Conservation (phyloP, 2,797 vertebrate species). For the Sebastes steindachneri region DNA sequence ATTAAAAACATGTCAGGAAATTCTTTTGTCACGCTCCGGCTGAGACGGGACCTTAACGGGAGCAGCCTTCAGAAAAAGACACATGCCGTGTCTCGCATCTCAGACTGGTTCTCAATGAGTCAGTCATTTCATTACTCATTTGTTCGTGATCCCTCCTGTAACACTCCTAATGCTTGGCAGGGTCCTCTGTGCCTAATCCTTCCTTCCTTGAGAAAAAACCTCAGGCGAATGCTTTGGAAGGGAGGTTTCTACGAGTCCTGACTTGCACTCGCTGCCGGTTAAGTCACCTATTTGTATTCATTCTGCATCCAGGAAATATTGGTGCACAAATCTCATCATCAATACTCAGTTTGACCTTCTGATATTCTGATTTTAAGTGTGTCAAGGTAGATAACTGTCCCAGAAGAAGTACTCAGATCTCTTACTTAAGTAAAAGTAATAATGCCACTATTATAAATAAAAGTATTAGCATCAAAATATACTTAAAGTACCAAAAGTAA, state of each 20-base stretch:
- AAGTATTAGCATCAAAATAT: neutral
- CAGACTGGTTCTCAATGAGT: constrained; percentile 55
- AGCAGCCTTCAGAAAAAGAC: constrained; percentile 23
- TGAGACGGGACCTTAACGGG: constrained; percentile 35
- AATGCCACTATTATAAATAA: neutral
- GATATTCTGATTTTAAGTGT: neutral
- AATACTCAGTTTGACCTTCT: neutral
- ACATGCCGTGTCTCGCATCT: constrained; percentile 38
- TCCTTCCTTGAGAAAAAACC: constrained; percentile 30
- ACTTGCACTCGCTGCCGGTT: constrained; percentile 5
- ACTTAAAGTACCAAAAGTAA: neutral
- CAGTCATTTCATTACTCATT: constrained; percentile 73
- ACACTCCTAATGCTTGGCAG: constrained; percentile 63
- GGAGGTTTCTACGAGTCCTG: constrained; percentile 28
- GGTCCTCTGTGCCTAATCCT: constrained; percentile 57
- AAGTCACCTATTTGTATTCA: constrained; percentile 15
- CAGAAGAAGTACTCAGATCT: neutral
- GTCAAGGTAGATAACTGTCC: neutral
- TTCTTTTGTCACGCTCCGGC: constrained; percentile 44
- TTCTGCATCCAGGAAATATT: neutral
- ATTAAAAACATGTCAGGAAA: constrained; percentile 69
- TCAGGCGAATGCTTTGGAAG: constrained; percentile 30
- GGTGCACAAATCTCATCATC: neutral
- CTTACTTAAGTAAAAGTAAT: neutral
- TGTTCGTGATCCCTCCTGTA: constrained; percentile 71